Percentiles rank a stretch among this genome's conserved stretches.
Conservation (phyloP, 2,113 vertebrate species). For the Charadrius vociferus region DNA sequence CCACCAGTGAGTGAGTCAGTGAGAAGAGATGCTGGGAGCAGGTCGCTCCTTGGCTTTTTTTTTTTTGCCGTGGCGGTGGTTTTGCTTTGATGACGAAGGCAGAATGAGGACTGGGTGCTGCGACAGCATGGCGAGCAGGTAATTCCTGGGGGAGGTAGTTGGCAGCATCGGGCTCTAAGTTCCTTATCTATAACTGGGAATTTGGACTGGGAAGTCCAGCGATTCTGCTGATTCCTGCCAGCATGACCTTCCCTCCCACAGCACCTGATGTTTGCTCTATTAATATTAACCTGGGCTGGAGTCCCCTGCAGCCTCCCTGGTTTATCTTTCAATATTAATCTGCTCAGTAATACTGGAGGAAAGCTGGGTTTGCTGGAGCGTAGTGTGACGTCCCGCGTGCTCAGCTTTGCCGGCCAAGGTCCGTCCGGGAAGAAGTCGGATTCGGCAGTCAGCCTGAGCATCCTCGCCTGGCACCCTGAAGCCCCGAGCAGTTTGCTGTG, state of each 20-base stretch:
- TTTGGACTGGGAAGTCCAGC: not conserved
- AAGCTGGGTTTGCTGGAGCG: not conserved
- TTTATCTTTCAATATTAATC: not conserved
- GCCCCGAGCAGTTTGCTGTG: not conserved
- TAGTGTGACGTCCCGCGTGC: fast-evolving
- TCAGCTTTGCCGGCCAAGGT: fast-evolving
- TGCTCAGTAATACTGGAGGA: not conserved
- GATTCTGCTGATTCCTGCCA: not conserved
- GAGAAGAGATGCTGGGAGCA: not conserved
- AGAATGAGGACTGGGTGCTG: not conserved
- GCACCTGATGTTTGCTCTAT: not conserved
- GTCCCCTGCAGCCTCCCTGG: not conserved
- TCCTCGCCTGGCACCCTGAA: not conserved
- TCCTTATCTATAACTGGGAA: not conserved
- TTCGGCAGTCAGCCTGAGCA: not conserved
- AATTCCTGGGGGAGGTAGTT: not conserved
- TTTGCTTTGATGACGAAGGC: not conserved
- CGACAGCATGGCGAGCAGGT: fast-evolving
- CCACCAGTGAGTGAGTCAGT: fast-evolving
- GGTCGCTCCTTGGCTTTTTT: not conserved
- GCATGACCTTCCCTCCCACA: not conserved
- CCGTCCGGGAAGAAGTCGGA: fast-evolving
- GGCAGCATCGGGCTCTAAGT: not conserved
- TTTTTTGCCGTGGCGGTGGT: fast-evolving
- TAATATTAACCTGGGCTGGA: not conserved